Conservation (phyloP, 2,113 vertebrate genomes). For the Eidolon helvum region DNA sequence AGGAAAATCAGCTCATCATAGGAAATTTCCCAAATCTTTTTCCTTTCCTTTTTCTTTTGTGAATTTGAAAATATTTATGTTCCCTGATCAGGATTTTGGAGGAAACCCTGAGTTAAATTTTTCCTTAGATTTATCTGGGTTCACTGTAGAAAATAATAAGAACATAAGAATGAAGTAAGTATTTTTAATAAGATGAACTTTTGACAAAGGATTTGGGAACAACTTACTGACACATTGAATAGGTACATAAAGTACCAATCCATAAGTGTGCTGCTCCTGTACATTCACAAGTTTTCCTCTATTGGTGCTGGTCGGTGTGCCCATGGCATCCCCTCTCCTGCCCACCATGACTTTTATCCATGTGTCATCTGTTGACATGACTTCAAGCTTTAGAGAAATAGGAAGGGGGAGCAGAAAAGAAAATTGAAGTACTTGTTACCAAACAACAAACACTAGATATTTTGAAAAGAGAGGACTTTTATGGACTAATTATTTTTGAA, state of each 20-base stretch:
- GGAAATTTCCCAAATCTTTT: not conserved
- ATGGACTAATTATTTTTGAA: not conserved
- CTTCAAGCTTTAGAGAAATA: not conserved
- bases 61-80: not conserved
- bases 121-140: not conserved
- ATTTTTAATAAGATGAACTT: not conserved
- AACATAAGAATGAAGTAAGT: not conserved
- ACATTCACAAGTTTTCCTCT: too few relatives aligned
- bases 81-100: not conserved
- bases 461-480: not conserved
- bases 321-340: not conserved
- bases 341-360: not conserved
- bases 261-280: fast-evolving
- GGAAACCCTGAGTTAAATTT: not conserved
- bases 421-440: not conserved
- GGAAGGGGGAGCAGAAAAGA: not conserved
- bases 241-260: not conserved
- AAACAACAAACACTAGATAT: not conserved
- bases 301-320: fast-evolving
- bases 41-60: not conserved
- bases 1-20: not conserved
- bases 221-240: not conserved
- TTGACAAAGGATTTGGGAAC: not conserved
- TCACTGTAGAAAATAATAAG: not conserved
- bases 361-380: too few relatives aligned